Percentiles rank a stretch among this genome's conserved stretches.
Conservation (phyloP, 2,113 vertebrate species). For the Embiotoca jacksoni region DNA sequence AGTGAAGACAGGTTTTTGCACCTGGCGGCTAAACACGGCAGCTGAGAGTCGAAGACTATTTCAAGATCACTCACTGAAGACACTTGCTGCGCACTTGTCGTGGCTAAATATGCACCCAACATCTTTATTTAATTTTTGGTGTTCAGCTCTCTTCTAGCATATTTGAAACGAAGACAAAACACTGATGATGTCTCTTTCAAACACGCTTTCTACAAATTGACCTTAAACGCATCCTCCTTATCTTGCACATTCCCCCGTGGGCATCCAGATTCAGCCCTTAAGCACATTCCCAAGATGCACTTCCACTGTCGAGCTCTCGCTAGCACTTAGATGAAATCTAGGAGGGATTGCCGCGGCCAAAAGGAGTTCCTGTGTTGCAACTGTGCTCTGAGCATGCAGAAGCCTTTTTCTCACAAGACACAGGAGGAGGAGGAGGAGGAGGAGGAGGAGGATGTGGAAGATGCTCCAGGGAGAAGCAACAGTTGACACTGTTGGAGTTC, state of each 20-base stretch:
- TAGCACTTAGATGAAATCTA: conserved; percentile 40
- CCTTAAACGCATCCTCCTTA: background rate
- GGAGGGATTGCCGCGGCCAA: conserved; percentile 46
- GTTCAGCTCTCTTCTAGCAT: background rate
- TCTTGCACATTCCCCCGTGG: conserved; percentile 13
- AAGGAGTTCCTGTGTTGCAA: conserved; percentile 64
- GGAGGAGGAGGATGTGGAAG: conserved; percentile 50
- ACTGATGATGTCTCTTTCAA: background rate
- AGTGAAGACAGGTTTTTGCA: conserved; percentile 32
- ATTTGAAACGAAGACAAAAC: background rate
- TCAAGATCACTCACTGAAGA: conserved; percentile 17
- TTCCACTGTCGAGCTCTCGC: conserved; percentile 21
- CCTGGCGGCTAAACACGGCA: conserved; percentile 17
- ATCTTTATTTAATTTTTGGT: background rate
- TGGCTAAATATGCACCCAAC: conserved; percentile 1
- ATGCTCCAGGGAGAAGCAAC: conserved; percentile 48
- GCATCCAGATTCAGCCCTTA: conserved; percentile 4
- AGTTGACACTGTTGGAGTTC: conserved; percentile 66
- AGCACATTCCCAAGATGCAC: conserved; percentile 34
- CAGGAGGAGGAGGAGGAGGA: conserved; percentile 25
- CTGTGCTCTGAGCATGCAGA: conserved; percentile 29
- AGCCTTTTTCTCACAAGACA: conserved; percentile 56
- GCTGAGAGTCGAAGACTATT: conserved; percentile 18
- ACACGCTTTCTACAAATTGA: conserved; percentile 4
- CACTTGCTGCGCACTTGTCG: conserved; percentile 2